Conservation (phyloP, 2,888 invertebrate genomes). For the Oscheius sp. region DNA sequence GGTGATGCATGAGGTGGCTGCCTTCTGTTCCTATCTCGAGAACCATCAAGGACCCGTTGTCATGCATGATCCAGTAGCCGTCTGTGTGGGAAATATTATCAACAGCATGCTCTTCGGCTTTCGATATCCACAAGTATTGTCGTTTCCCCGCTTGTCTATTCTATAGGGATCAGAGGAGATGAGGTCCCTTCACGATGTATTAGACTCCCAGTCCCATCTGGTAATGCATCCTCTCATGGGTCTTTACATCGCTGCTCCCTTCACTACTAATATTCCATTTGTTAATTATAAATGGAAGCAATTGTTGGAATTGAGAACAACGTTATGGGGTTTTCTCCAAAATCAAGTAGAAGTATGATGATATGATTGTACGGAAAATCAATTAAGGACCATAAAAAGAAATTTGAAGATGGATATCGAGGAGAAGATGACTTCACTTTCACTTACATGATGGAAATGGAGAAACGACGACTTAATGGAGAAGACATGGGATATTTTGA, state of each 20-base stretch:
- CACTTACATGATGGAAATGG: slow-evolving; percentile 66
- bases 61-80: slow-evolving; percentile 51
- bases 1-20: slow-evolving; percentile 57
- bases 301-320: slow-evolving; percentile 54
- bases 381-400: slow-evolving; percentile 42
- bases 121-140: slow-evolving; percentile 54
- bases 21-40: slow-evolving; percentile 35
- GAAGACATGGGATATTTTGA: slow-evolving; percentile 60
- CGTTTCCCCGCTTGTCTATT: too few species aligned
- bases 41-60: slow-evolving; percentile 31
- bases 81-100: slow-evolving; percentile 69
- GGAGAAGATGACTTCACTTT: slow-evolving; percentile 64
- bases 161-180: slow-evolving; percentile 57
- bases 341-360: slow-evolving; percentile 54
- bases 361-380: background rate
- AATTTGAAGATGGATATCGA: slow-evolving; percentile 36
- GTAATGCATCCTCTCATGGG: slow-evolving; percentile 64
- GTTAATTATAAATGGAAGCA: slow-evolving; percentile 61
- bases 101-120: slow-evolving; percentile 66
- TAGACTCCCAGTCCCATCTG: slow-evolving; percentile 37
- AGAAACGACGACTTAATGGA: slow-evolving; percentile 45
- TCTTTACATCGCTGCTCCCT: slow-evolving; percentile 62
- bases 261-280: slow-evolving; percentile 58
- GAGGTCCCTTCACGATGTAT: slow-evolving; percentile 58
- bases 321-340: slow-evolving; percentile 57